phyloP scores from a whole-genome alignment of 2,888 invertebrate species.

The Peribatodes rhomboidaria region DNA sequence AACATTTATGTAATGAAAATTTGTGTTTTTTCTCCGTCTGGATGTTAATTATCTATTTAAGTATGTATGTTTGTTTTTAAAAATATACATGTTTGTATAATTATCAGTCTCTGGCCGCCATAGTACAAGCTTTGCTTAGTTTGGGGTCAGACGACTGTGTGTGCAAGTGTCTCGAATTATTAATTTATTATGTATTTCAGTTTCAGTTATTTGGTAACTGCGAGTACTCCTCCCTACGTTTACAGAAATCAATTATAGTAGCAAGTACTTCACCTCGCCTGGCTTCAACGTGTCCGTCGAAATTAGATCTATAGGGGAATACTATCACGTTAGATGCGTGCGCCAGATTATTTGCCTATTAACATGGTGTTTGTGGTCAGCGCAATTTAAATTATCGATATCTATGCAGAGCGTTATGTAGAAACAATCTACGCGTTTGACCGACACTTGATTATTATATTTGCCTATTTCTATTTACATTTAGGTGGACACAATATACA shows the following conservation, averaged over 20 bases:
- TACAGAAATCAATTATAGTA: slow-evolving; percentile 46
- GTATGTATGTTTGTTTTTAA: too few relatives aligned
- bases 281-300: slow-evolving; percentile 44
- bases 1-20: too few relatives aligned
- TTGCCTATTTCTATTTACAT: too few relatives aligned
- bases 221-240: slow-evolving; percentile 1
- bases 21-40: too few relatives aligned
- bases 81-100: too few relatives aligned
- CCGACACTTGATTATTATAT: neutral
- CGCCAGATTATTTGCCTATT: slow-evolving; percentile 77
- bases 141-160: too few relatives aligned
- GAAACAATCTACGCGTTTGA: neutral
- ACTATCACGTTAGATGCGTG: slow-evolving; percentile 51
- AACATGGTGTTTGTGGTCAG: slow-evolving; percentile 65
- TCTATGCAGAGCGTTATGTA: neutral
- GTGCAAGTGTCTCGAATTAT: too few relatives aligned
- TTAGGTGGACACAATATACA: too few relatives aligned
- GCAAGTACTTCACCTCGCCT: slow-evolving; percentile 38
- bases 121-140: too few relatives aligned
- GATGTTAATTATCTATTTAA: too few relatives aligned
- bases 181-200: too few relatives aligned
- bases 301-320: slow-evolving; percentile 50
- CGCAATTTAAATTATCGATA: slow-evolving; percentile 74
- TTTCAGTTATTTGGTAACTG: neutral
- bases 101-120: too few relatives aligned